Evolutionary conservation across 2,113 vertebrate species (phyloP), one percentile per base, ranked within the genome.

Genomic region (Halcyon senegalensis): DNA sequence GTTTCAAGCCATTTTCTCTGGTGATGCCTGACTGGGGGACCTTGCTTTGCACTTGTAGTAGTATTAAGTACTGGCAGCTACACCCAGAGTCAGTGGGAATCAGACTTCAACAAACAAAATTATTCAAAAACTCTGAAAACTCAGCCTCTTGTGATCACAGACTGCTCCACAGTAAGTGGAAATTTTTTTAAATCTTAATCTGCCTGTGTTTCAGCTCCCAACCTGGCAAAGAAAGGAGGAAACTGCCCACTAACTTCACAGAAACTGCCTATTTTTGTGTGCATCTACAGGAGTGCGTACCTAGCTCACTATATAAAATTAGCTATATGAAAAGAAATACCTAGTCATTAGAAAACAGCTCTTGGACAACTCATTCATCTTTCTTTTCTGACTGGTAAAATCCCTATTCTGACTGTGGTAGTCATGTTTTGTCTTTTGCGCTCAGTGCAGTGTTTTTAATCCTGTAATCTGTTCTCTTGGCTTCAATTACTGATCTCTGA

Each of bases 381-480:
- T 70, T 59, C 35, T 67, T 84, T 83, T 79, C 6, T 2, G 31
- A 16, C 12, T 37, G n/a, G 19, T 67, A 55, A 28, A 84, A 67
- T 59, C 41, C 69, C 59, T 5, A 53, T 72, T 56, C 50, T 90
- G 60, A 72, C 8, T 44, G 23, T 56, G 28, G 30, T 35, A 55
- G 37, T 78, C 7, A 12, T n/a, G 20, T 81, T 94, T 81, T 89
- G 30, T 64, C 46, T 89, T 94, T 39, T 82, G 37, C 1, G 2
- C 51, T 60, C 62, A 68, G 16, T 41, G 35, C 27, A 23, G 33
- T 30, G 64, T 1, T 91, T 93, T 91, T 84, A 94, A 84, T 94
- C 48, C 56, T 63, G 16, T 84, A 95, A 94, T 84, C 73, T 60
- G 87, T 92, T 73, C 69, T 91, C 53, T 91, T 94, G 91, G 93